phyloP scores from a whole-genome alignment of 2,113 vertebrate genomes.

The Andinoacara biseriatus region DNA sequence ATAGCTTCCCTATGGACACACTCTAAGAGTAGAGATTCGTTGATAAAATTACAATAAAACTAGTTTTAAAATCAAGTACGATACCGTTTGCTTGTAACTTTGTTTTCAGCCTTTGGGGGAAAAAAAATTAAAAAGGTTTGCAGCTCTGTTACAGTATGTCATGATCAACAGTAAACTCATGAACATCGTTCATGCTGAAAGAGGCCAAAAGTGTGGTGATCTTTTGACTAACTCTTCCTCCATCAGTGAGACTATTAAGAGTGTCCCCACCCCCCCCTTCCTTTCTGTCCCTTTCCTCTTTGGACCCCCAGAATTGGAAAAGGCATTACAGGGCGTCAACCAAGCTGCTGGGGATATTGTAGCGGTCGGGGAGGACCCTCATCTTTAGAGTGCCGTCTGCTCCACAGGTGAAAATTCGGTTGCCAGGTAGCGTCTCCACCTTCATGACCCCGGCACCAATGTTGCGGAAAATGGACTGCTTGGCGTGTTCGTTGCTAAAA shows the following conservation, averaged over 20 bases:
- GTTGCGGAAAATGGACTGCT: slow-evolving; percentile 98
- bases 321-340: slow-evolving; percentile 87
- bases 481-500: slow-evolving; percentile 94
- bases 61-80: slow-evolving; percentile 77
- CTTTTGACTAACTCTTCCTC: slow-evolving; percentile 40
- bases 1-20: slow-evolving; percentile 83
- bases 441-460: slow-evolving; percentile 96
- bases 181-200: slow-evolving; percentile 54
- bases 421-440: slow-evolving; percentile 89
- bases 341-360: slow-evolving; percentile 89
- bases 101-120: slow-evolving; percentile 64
- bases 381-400: slow-evolving; percentile 98
- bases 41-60: slow-evolving; percentile 78
- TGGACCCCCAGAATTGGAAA: slow-evolving; percentile 35
- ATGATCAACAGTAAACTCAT: slow-evolving; percentile 55
- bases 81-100: slow-evolving; percentile 65
- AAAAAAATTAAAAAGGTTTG: slow-evolving; percentile 60
- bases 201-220: slow-evolving; percentile 52
- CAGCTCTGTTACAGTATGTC: slow-evolving; percentile 59
- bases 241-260: slow-evolving; percentile 31
- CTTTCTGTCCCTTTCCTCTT: slow-evolving; percentile 34
- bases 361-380: slow-evolving; percentile 91
- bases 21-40: slow-evolving; percentile 78
- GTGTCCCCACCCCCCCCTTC: slow-evolving; percentile 27
- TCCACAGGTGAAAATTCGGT: slow-evolving; percentile 96